These are phyloP conservation scores for Sinonovacula constricta DNA, from an alignment of 1,140 invertebrate species.

Conservation along the genomic window DNA sequence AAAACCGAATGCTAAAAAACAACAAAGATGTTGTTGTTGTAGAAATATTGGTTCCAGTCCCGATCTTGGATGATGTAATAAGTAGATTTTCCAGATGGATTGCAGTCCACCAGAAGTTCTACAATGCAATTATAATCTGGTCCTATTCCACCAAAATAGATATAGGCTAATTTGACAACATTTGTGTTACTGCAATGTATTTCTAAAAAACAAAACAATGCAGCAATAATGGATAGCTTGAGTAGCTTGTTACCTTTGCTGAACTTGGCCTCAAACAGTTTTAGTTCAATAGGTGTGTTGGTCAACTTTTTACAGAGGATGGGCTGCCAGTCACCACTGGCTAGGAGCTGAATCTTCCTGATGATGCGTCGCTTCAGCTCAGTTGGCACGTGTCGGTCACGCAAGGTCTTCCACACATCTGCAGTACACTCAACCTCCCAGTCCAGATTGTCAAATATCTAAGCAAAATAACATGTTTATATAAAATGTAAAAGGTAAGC, in stretches of 20 bases:
- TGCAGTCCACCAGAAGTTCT: too few relatives aligned
- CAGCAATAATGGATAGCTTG: not conserved
- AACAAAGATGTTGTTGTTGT: too few relatives aligned
- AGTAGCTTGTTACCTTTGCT: slow-evolving; percentile 59
- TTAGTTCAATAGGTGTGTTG: slow-evolving; percentile 59
- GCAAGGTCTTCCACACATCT: slow-evolving; percentile 66
- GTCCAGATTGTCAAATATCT: slow-evolving; percentile 68
- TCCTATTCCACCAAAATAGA: too few relatives aligned
- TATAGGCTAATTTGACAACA: too few relatives aligned
- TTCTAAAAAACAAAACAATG: too few relatives aligned
- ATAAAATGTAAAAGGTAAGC: too few relatives aligned
- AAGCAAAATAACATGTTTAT: slow-evolving; percentile 17
- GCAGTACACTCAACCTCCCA: slow-evolving; percentile 76
- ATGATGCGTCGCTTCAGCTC: slow-evolving; percentile 65
- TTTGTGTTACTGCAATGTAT: too few relatives aligned
- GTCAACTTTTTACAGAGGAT: slow-evolving; percentile 56
- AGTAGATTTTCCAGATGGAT: too few relatives aligned
- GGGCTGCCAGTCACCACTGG: slow-evolving; percentile 67
- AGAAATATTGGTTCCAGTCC: too few relatives aligned
- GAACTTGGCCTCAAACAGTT: slow-evolving; percentile 68
- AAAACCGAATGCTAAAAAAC: too few relatives aligned
- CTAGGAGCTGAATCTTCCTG: slow-evolving; percentile 62
- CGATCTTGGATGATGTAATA: too few relatives aligned
- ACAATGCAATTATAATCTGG: too few relatives aligned
- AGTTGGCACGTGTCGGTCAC: slow-evolving; percentile 57